Base-by-base conservation (phyloP, 2,113 vertebrate species). In the Thymallus thymallus region DNA sequence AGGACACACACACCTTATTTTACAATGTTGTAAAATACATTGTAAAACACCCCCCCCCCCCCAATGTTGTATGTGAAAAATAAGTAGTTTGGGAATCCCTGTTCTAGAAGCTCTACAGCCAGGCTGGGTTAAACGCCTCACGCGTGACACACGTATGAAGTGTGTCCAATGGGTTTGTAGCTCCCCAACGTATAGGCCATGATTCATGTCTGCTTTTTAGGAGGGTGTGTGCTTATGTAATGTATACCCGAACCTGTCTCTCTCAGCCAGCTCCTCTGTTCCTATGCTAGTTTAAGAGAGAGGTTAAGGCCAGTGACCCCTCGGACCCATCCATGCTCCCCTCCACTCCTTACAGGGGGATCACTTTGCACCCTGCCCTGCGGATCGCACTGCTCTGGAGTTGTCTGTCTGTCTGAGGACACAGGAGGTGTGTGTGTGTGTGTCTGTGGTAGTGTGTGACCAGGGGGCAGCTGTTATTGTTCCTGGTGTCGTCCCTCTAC, bases 91-190 rank as follows among this genome's bases (percentile, higher is more conserved):
- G 7, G 6, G 7, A 35, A 2, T 7, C 35, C 35, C 35, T 35
- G 35, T 7, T 0, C 35, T 35, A 6, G 7, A 9, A n/a, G n/a
- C 35, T 9, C 35, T 35, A 2, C 35, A 35, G 35, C 35, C 35
- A 9, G 35, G 35, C 35, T 35, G 35, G 9, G 69, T 64, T 60
- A 0, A 29, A 20, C 58, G 41, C 76, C 71, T 84, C 41, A 51
- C 0, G 41, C 72, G 2, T 79, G 80, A 82, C 79, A 87, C 80
- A 79, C 76, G 62, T 72, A 23, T 64, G 69, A 79, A 86, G 86
- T 74, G 71, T 74, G 83, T 76, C 71, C 32, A 6, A 61, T 80
- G 82, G 51, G 72, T 82, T 80, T 74, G 75, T 72, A 46, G 29
- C 77, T 85, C 80, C 79, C 77, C 68, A 13, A 63, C 32, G 48